A percentile compares a stretch with the other conserved stretches of the same genome.
These are phyloP conservation scores for Eolophus roseicapilla DNA, from an alignment of 2,113 vertebrate species.

Conservation along the genomic window DNA sequence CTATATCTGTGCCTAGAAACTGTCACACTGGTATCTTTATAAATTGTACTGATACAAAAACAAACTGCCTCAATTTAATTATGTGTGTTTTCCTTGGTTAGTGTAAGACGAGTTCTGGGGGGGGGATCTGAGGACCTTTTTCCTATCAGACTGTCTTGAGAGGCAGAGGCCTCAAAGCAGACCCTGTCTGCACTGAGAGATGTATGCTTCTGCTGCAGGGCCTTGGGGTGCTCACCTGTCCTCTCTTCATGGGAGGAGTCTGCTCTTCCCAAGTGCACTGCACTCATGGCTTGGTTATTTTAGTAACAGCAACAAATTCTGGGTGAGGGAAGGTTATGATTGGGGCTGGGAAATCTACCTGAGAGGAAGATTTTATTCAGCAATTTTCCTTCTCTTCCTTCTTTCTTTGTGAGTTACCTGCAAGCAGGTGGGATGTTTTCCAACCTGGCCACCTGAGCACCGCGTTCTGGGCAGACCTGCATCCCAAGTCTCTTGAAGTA, in stretches of 20 bases:
- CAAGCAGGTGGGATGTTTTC: neutral
- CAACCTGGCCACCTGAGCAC: neutral
- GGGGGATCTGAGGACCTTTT: conserved; percentile 10
- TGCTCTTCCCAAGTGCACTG: neutral
- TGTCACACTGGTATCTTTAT: conserved; percentile 74
- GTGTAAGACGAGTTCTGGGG: conserved; percentile 26
- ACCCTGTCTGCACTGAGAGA: neutral
- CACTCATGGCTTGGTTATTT: neutral
- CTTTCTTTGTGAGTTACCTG: neutral
- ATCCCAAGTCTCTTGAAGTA: accelerated
- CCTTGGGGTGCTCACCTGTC: neutral
- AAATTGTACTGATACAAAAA: conserved; percentile 69
- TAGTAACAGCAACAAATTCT: neutral
- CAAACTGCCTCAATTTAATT: conserved; percentile 71
- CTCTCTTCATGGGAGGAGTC: accelerated
- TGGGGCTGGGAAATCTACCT: neutral
- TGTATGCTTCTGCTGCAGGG: neutral
- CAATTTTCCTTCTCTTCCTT: neutral
- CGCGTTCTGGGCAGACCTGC: neutral
- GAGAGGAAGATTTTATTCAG: neutral
- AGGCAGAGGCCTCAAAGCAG: neutral
- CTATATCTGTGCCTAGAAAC: conserved; percentile 74
- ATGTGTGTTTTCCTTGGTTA: conserved; percentile 68
- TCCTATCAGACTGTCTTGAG: conserved; percentile 30
- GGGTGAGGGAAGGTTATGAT: neutral